These are phyloP conservation scores for Apis florea DNA, from an alignment of 1,140 invertebrate genomes.

Conservation along the genomic window DNA sequence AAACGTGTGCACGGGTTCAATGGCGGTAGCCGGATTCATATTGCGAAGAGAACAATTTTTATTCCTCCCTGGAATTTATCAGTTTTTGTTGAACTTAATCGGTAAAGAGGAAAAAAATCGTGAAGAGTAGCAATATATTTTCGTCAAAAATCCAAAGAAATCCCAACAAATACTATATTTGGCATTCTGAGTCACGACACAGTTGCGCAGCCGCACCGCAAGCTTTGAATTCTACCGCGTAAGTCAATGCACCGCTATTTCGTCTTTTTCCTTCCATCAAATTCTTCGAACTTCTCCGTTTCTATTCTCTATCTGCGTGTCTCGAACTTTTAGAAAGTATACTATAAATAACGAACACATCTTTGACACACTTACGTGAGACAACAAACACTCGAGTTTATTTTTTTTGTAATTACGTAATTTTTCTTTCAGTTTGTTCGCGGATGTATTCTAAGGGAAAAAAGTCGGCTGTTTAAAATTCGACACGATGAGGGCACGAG, in stretches of 20 bases:
- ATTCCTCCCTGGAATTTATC: not conserved
- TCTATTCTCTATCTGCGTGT: not conserved
- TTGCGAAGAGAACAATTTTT: not conserved
- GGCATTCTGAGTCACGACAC: slow-evolving; percentile 55
- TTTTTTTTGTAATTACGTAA: not conserved
- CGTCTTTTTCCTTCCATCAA: not conserved
- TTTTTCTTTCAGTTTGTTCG: slow-evolving; percentile 38
- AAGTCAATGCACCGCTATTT: slow-evolving; percentile 25
- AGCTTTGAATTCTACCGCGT: slow-evolving; percentile 46
- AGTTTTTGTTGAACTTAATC: not conserved
- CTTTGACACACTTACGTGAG: not conserved
- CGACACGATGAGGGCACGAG: slow-evolving; percentile 74
- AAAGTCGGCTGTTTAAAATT: not conserved
- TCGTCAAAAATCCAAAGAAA: slow-evolving; percentile 49
- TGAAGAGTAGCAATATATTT: not conserved
- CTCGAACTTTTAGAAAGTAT: not conserved
- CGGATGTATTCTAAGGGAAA: slow-evolving; percentile 33
- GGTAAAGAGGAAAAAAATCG: no score
- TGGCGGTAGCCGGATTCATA: not conserved
- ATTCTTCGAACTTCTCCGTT: slow-evolving; percentile 5
- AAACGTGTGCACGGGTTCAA: not conserved
- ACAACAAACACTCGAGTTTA: not conserved
- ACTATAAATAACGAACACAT: not conserved
- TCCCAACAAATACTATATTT: slow-evolving; percentile 58
- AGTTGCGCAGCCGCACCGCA: slow-evolving; percentile 18